Evolutionary conservation across 2,888 invertebrate genomes (phyloP).

Genomic region (Sphinx pinastri): DNA sequence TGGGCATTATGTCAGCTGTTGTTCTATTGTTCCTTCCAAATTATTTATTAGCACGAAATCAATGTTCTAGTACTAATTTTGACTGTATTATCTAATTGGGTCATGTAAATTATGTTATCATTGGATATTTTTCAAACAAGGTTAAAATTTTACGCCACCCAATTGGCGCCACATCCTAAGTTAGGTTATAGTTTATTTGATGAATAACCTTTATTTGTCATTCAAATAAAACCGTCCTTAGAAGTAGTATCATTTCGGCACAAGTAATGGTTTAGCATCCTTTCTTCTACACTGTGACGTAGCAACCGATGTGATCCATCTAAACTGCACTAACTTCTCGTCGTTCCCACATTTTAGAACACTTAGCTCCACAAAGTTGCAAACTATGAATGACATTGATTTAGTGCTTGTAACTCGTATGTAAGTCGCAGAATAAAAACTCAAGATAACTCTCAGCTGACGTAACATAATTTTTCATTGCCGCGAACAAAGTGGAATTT

Average conservation of each 20-base stretch:
- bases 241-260: no score
- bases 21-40: neutral
- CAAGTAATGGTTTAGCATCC: no score
- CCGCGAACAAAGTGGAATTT: conserved; percentile 63
- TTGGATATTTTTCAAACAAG: no score
- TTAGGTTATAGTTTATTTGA: no score
- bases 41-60: neutral
- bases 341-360: neutral
- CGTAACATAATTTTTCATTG: conserved; percentile 59
- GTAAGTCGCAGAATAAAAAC: conserved; percentile 8
- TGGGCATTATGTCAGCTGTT: conserved; percentile 6
- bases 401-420: conserved; percentile 28
- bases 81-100: no score
- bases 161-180: no score
- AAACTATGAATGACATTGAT: conserved; percentile 31
- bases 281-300: no score
- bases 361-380: conserved; percentile 9
- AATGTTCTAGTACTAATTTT: neutral
- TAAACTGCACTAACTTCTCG: neutral
- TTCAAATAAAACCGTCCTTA: no score
- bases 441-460: conserved; percentile 14
- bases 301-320: neutral
- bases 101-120: no score
- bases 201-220: no score
- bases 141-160: no score